A percentile compares a stretch with the other conserved stretches of the same genome.
phyloP scores from a whole-genome alignment of 2,797 vertebrate genomes.

The Nothura maculosa region DNA sequence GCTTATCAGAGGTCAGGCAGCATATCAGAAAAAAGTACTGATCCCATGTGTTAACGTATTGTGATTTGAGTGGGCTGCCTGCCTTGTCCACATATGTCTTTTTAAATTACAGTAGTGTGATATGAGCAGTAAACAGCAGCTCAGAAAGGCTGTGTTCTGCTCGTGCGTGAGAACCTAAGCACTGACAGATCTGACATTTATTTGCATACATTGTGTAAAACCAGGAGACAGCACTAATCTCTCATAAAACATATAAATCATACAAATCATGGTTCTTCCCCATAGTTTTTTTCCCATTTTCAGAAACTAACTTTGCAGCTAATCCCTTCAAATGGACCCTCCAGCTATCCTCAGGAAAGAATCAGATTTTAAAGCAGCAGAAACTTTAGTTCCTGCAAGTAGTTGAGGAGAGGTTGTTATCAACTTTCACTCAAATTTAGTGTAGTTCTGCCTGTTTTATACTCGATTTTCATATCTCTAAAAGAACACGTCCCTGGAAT shows the following conservation, averaged over 20 bases:
- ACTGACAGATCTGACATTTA: slow-evolving; percentile 6
- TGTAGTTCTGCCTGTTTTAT: background rate
- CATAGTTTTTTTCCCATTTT: slow-evolving; percentile 15
- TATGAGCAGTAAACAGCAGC: background rate
- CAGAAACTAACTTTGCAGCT: slow-evolving; percentile 32
- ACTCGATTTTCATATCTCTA: background rate
- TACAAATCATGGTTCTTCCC: background rate
- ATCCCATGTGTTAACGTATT: background rate
- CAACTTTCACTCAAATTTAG: background rate
- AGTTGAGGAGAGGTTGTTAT: slow-evolving; percentile 28
- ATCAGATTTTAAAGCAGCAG: slow-evolving; percentile 52
- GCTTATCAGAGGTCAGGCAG: background rate
- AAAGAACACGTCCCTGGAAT: background rate
- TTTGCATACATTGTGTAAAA: slow-evolving; percentile 7
- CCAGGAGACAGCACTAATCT: slow-evolving; percentile 24
- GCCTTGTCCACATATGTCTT: background rate
- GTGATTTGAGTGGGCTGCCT: background rate
- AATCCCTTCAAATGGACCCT: background rate
- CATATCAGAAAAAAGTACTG: background rate
- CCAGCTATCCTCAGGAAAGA: slow-evolving; percentile 9
- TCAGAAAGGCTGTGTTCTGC: background rate
- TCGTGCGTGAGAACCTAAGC: background rate
- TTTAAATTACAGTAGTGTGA: background rate
- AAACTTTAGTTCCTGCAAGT: slow-evolving; percentile 18
- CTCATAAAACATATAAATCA: background rate